Base-by-base conservation (phyloP, 2,888 invertebrate species). In the Drosophila infuscata region DNA sequence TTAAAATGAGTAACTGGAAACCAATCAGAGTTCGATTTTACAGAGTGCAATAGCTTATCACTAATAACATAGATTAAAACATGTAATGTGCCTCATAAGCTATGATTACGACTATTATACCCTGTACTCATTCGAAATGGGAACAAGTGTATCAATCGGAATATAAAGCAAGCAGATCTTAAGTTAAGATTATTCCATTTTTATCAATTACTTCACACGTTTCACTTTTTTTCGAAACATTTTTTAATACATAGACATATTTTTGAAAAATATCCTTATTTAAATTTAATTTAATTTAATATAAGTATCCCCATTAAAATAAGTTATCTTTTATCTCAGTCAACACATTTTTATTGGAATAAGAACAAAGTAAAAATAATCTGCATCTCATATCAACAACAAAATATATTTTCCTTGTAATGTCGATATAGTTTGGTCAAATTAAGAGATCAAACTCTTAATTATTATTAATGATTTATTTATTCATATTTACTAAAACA, bases 11-110 rank as follows among this genome's bases (percentile, higher is more conserved):
- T 51, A 54, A 17, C 20, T 15, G 5, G n/a, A 32, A 17, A 38
- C 25, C 12, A 35, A 33, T 32, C 29, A 33, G 17, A 11, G 11
- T 12, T 29, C 38, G 33, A n/a, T 62, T 62, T 33, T 32, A 41
- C 29, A 33, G 20, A 43, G 46, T 71, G 33, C 6, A 46, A 46
- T 33, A n/a, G 51, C 35, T 35, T 32, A n/a, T 25, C 20, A 8
- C 7, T 41, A 56, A 36, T 52, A 15, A 43, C 35, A 29, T 17
- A 20, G 48, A 17, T 25, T 9, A 35, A n/a, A 57, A n/a, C 52
- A 41, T 12, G 54, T n/a, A 32, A 25, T n/a, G 17, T 8, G 33
- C 20, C 20, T 32, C 53, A 60, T 30, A n/a, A 35, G 52, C 36
- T 36, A 33, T 52, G 33, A 20, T 33, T 56, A 3, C n/a, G 2